A percentile compares a stretch with the other conserved stretches of the same genome.
phyloP scores from a whole-genome alignment of 2,113 vertebrate genomes.

The Tapirus terrestris region DNA sequence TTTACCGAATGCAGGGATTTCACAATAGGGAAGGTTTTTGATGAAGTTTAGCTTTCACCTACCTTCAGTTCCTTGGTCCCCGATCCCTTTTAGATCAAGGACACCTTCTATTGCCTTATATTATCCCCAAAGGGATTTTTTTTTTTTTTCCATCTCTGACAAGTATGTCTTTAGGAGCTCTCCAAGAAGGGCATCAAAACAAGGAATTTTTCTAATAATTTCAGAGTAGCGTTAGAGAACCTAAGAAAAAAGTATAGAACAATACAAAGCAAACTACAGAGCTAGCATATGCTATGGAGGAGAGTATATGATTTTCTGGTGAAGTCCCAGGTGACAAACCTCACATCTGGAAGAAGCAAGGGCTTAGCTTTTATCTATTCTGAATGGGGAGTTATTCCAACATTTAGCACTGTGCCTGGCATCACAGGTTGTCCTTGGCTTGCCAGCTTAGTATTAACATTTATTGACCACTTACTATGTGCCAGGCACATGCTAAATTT shows the following conservation, averaged over 20 bases:
- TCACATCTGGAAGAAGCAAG: neutral
- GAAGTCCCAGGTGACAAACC: neutral
- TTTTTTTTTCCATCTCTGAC: neutral
- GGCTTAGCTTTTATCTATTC: neutral
- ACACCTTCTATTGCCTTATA: neutral
- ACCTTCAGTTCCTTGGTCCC: neutral
- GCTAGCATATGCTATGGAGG: neutral
- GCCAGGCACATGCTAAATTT: neutral
- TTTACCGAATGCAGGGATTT: slow-evolving; percentile 67
- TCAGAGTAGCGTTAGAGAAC: neutral
- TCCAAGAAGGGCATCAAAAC: slow-evolving; percentile 13
- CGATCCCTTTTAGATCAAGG: neutral
- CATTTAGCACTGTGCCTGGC: neutral
- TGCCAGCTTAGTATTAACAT: slow-evolving; percentile 13
- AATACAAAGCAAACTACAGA: slow-evolving; percentile 15
- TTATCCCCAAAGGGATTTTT: neutral
- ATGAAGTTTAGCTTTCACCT: slow-evolving; percentile 45
- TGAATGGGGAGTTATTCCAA: neutral
- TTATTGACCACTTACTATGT: neutral
- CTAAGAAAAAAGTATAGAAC: neutral
- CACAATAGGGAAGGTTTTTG: slow-evolving; percentile 62
- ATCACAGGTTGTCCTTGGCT: neutral
- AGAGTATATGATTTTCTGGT: slow-evolving; percentile 4
- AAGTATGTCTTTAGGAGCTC: neutral
- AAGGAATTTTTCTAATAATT: slow-evolving; percentile 34